Base-by-base conservation (phyloP, 2,797 vertebrate species). In the Artibeus jamaicensis region DNA sequence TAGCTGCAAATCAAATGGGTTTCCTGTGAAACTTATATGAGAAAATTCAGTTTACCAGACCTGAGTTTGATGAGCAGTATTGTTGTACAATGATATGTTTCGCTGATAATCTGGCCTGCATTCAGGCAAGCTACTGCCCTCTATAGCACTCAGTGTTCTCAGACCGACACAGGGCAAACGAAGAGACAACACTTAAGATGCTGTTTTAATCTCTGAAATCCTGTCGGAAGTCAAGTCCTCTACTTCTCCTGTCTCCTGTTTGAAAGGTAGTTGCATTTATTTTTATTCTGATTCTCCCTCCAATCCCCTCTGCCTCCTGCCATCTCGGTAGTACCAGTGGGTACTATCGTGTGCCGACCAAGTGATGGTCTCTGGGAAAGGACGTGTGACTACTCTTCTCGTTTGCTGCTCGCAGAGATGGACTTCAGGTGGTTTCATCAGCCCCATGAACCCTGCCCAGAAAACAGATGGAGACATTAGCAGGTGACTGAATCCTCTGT, bases 21-120 rank as follows among this genome's bases (percentile, higher is more conserved):
- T 89, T 92, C 65, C 26, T 87, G 22, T 93, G 89, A 93, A 95
- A 78, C 12, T 87, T 70, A 79, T 76, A 94, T 67, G 77, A 81
- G 86, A 76, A 79, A 90, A 95, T 93, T 55, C 59, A 74, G 10
- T 93, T 79, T 95, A 32, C 5, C 50, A 84, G 44, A 83, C 15
- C 18, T 55, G 34, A 83, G 34, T 92, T 70, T 70, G 70, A 57
- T 48, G 37, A 83, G 12, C 11, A 76, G 12, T 67, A 46, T 81
- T 32, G 9, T 18, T 91, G 70, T 32, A 32, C 59, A 14, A 15
- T 62, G 22, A 46, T 65, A 3, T 8, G 6, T 92, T 89, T 57
- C 29, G 53, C 59, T 77, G 83, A 68, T 42, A 83, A 87, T 84
- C 39, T 81, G 65, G 42, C 77, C 42, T 81, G 24, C n/a, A 42